Base-by-base conservation (phyloP, 35 echinoderm and acorn worm species). In the Holothuria glaberrima region DNA sequence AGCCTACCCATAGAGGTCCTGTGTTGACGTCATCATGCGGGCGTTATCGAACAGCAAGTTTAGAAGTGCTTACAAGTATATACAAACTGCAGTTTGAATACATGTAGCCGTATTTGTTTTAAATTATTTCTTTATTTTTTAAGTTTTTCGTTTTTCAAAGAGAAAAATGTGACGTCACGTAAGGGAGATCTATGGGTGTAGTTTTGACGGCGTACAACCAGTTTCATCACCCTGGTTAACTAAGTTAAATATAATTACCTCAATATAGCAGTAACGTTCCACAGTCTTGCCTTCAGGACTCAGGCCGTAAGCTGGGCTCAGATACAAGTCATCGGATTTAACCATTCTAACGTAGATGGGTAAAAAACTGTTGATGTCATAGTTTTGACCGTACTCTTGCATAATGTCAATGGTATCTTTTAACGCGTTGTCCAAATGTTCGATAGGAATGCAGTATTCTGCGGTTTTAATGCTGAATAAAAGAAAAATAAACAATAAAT, bases 321-420 rank as follows among this genome's bases (percentile, higher is more conserved):
- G 75, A 69, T 93, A 97, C n/a, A 97, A 59, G 75, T 97, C 91
- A 38, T 97, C 94, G 18, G 88, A 92, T 28, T 97, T 94, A 22
- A 97, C 94, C 91, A 97, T 93, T 24, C 94, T 73, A 4, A 97
- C 94, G 83, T 97, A 97, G 52, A 94, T 83, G 1, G 94, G 94
- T 10, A 97, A 84, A 6, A 97, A 88, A 24, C 92, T 97, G 89
- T 97, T 93, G 22, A 92, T 90, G 64, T 90, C 80, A 74, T 94
- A 94, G 24, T 93, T 74, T 19, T 94, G 85, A 14, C 91, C 92
- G 63, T 97, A 97, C 18, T 97, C 88, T 58, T 97, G 91, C 71
- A 94, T 91, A 17, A 97, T 90, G 26, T 70, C 86, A 31, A 97
- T 66, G 22, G 92, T 97, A 38, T 93, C 94, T 57, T 48, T 70